phyloP scores from a whole-genome alignment of 2,888 invertebrate species.

The Cheilosia vernalis region DNA sequence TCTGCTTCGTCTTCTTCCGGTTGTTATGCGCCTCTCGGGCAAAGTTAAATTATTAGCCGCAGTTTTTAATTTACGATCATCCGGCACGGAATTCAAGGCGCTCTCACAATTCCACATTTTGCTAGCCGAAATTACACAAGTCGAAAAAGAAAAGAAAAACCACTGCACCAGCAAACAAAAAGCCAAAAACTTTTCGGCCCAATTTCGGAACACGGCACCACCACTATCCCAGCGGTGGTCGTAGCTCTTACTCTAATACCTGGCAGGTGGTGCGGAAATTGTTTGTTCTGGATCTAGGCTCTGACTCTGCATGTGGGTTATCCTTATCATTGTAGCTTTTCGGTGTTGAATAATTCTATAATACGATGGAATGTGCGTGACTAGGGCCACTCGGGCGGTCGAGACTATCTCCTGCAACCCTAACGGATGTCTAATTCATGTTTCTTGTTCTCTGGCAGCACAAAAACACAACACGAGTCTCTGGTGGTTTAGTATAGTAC shows the following conservation, averaged over 20 bases:
- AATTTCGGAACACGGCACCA: conserved; percentile 35
- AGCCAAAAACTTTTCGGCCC: conserved; percentile 48
- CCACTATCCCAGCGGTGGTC: not conserved
- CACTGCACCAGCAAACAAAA: conserved; percentile 45
- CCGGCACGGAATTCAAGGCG: conserved; percentile 57
- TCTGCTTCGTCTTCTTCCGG: conserved; percentile 26
- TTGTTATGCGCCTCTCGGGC: conserved; percentile 3
- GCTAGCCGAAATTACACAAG: conserved; percentile 32
- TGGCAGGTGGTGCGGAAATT: conserved; percentile 63
- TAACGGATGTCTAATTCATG: conserved; percentile 70
- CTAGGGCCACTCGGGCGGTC: conserved; percentile 52
- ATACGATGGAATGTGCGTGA: conserved; percentile 63
- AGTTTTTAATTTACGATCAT: conserved; percentile 70
- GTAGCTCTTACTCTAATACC: conserved; percentile 26
- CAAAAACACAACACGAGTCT: conserved; percentile 57
- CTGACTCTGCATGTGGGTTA: not conserved
- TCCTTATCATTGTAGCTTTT: conserved; percentile 47
- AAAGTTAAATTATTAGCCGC: conserved; percentile 69
- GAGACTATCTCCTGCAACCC: conserved; percentile 61
- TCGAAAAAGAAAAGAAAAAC: not conserved
- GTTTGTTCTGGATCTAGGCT: conserved; percentile 53
- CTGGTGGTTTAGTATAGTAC: conserved; percentile 52
- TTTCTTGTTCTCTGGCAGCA: conserved; percentile 56
- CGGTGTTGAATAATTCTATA: conserved; percentile 70
- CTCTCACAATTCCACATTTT: conserved; percentile 66